phyloP scores from a whole-genome alignment of 2,888 invertebrate genomes.

The Stenoptilia bipunctidactyla region DNA sequence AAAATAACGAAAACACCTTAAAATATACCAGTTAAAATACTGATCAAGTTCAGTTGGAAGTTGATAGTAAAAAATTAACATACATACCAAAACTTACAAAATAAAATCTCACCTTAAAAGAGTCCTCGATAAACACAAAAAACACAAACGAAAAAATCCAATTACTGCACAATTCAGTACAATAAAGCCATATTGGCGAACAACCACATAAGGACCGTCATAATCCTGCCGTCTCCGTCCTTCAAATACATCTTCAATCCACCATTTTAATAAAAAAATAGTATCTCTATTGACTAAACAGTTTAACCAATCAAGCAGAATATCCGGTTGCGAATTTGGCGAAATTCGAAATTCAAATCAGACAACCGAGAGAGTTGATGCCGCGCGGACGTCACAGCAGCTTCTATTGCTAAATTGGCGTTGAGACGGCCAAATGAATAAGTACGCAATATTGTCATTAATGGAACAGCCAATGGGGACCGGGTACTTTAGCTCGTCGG shows the following conservation, averaged over 20 bases:
- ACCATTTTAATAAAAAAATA: slow-evolving; percentile 32
- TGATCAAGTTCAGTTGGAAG: too few relatives aligned
- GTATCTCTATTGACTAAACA: too few relatives aligned
- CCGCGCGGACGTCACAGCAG: slow-evolving; percentile 19
- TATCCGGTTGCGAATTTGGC: slow-evolving; percentile 13
- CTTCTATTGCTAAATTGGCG: slow-evolving; percentile 52
- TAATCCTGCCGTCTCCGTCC: slow-evolving; percentile 33
- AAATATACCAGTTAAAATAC: too few relatives aligned
- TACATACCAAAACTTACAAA: slow-evolving; percentile 8
- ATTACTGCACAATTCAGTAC: slow-evolving; percentile 21
- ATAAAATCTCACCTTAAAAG: slow-evolving; percentile 14
- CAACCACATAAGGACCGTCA: slow-evolving; percentile 28
- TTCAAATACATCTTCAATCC: slow-evolving; percentile 37
- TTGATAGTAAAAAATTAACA: too few relatives aligned
- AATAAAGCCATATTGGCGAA: slow-evolving; percentile 62
- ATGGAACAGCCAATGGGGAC: slow-evolving; percentile 53
- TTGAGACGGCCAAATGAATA: slow-evolving; percentile 52
- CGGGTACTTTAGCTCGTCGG: slow-evolving; percentile 29
- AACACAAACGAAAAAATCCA: slow-evolving; percentile 24
- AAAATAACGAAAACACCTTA: too few relatives aligned
- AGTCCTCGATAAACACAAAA: slow-evolving; percentile 13
- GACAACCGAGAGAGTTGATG: slow-evolving; percentile 14
- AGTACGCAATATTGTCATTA: slow-evolving; percentile 53
- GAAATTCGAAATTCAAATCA: slow-evolving; percentile 12
- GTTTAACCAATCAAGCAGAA: slow-evolving; percentile 9